Conservation (phyloP, 2,888 invertebrate species). For the Dryocosmus kuriphilus region DNA sequence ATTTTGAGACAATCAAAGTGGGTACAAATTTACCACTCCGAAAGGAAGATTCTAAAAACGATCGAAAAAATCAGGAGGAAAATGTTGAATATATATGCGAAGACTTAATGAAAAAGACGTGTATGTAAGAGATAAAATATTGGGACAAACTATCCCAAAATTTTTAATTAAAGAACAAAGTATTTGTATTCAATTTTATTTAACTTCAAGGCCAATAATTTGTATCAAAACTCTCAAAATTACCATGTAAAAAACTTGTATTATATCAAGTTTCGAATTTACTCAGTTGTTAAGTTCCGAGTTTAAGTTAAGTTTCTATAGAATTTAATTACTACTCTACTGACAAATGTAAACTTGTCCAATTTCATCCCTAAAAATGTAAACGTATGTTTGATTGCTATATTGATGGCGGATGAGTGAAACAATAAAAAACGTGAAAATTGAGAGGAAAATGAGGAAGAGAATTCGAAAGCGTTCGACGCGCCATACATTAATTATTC, state of each 20-base stretch:
- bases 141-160: neutral
- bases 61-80: neutral
- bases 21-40: neutral
- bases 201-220: too few species aligned
- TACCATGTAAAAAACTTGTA: too few species aligned
- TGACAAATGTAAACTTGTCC: neutral
- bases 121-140: neutral
- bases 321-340: neutral
- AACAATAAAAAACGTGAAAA: neutral
- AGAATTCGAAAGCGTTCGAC: slow-evolving; percentile 35
- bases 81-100: slow-evolving; percentile 11
- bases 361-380: slow-evolving; percentile 41
- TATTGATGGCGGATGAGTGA: neutral
- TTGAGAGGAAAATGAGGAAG: neutral
- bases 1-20: neutral
- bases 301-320: too few species aligned
- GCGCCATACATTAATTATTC: slow-evolving; percentile 6
- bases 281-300: too few species aligned
- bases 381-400: slow-evolving; percentile 20
- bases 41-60: slow-evolving; percentile 27
- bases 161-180: neutral
- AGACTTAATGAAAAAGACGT: slow-evolving; percentile 4
- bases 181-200: too few species aligned
- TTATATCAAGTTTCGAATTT: too few species aligned
- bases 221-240: too few species aligned